Percentiles rank a stretch among this genome's conserved stretches.
phyloP scores from a whole-genome alignment of 2,888 invertebrate genomes.

The Drosophila recens region DNA sequence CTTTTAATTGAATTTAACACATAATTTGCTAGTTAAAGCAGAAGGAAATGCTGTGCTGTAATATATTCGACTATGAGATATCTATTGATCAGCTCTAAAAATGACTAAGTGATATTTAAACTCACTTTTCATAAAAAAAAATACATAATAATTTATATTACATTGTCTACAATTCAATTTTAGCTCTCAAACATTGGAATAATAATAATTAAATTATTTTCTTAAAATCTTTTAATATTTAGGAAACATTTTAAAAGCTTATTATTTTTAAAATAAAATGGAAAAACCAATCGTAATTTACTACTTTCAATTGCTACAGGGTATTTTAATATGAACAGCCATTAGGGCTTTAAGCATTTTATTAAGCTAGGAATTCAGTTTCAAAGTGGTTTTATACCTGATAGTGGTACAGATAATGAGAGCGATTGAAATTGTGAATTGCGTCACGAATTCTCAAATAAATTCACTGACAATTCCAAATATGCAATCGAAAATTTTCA shows the following conservation, averaged over 20 bases:
- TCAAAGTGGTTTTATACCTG: neutral
- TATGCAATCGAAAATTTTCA: conserved; percentile 10
- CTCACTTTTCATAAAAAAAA: neutral
- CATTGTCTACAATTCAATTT: too few species aligned
- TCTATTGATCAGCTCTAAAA: too few species aligned
- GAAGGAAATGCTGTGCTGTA: neutral
- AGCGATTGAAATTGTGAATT: conserved; percentile 5
- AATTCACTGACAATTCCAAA: conserved; percentile 2
- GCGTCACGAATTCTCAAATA: neutral
- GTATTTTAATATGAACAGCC: neutral
- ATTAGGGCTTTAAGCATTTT: conserved; percentile 5
- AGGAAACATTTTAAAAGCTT: too few species aligned
- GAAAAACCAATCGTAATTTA: too few species aligned
- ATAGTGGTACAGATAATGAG: conserved; percentile 11
- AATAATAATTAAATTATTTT: too few species aligned
- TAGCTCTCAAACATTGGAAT: too few species aligned
- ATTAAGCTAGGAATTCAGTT: neutral
- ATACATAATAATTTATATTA: neutral
- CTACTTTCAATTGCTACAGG: neutral
- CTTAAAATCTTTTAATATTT: too few species aligned
- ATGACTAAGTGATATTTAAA: neutral
- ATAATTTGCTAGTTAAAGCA: conserved; percentile 14
- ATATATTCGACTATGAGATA: neutral
- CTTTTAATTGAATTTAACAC: conserved; percentile 31
- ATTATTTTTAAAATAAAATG: too few species aligned